Percentiles rank a stretch among this genome's conserved stretches.
phyloP scores from a whole-genome alignment of 2,888 invertebrate genomes.

The Thecocarcelia acutangulata region DNA sequence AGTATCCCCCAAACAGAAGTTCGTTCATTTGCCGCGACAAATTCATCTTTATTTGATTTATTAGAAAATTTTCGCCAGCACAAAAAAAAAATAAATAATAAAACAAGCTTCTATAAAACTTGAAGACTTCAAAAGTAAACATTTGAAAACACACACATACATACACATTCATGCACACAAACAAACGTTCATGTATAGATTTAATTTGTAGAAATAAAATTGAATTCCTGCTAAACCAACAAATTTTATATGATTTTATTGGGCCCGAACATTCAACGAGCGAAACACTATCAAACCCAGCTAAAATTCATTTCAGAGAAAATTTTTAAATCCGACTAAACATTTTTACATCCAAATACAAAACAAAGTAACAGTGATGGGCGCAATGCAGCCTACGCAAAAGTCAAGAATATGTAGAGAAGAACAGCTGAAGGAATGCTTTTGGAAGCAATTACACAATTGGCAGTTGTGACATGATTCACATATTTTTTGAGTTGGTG shows the following conservation, averaged over 20 bases:
- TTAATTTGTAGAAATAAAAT: conserved; percentile 34
- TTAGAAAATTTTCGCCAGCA: conserved; percentile 50
- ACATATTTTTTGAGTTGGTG: too few relatives aligned
- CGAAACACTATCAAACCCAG: background rate
- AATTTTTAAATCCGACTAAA: conserved; percentile 33
- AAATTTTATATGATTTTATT: conserved; percentile 26
- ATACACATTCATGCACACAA: background rate
- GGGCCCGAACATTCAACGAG: conserved; percentile 1
- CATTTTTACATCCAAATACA: background rate
- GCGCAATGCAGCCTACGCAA: background rate
- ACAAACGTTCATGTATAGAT: too few relatives aligned
- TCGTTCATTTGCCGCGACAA: conserved; percentile 61
- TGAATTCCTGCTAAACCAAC: conserved; percentile 11
- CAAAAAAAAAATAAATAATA: background rate
- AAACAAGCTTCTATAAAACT: conserved; percentile 24
- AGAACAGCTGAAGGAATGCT: too few relatives aligned
- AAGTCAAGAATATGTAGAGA: too few relatives aligned
- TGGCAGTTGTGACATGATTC: too few relatives aligned
- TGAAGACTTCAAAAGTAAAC: conserved; percentile 27
- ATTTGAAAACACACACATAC: background rate
- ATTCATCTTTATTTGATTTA: conserved; percentile 67
- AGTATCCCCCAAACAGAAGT: background rate
- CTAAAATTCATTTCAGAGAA: background rate
- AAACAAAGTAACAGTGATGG: background rate
- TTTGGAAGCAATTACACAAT: too few relatives aligned